A percentile compares a stretch with the other conserved stretches of the same genome.
Evolutionary conservation across 2,113 vertebrate species (phyloP).

Genomic region (Proteles cristata): DNA sequence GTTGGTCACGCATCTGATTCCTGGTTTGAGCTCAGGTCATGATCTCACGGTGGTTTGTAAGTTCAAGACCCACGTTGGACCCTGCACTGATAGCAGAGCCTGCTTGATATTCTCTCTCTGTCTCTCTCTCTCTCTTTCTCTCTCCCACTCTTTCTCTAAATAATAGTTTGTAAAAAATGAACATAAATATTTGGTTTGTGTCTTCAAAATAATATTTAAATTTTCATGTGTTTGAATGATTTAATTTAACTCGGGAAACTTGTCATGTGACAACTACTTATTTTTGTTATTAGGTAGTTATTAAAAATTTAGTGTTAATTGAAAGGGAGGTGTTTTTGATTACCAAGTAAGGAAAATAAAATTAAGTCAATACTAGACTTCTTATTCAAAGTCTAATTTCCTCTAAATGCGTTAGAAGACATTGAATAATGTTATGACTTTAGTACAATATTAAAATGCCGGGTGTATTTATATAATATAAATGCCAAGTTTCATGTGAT

Average conservation of each 20-base stretch:
- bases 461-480: slow-evolving; percentile 51
- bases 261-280: neutral
- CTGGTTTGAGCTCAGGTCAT: too few species aligned
- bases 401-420: slow-evolving; percentile 55
- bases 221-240: neutral
- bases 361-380: slow-evolving; percentile 49
- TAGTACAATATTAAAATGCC: slow-evolving; percentile 29
- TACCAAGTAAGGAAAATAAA: slow-evolving; percentile 43
- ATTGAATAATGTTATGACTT: neutral
- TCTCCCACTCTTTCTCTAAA: too few species aligned
- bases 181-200: slow-evolving; percentile 26
- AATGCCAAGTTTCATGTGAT: neutral
- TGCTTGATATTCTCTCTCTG: too few species aligned
- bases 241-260: slow-evolving; percentile 36
- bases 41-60: too few species aligned
- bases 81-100: too few species aligned
- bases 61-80: too few species aligned
- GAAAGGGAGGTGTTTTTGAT: neutral
- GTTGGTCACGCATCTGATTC: too few species aligned
- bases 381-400: slow-evolving; percentile 51
- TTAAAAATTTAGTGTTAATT: slow-evolving; percentile 22
- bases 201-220: slow-evolving; percentile 35
- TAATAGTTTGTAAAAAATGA: neutral
- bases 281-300: neutral
- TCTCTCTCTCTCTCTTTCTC: too few species aligned